Evolutionary conservation across 2,797 vertebrate genomes (phyloP).

Genomic region (Trematomus bernacchii): DNA sequence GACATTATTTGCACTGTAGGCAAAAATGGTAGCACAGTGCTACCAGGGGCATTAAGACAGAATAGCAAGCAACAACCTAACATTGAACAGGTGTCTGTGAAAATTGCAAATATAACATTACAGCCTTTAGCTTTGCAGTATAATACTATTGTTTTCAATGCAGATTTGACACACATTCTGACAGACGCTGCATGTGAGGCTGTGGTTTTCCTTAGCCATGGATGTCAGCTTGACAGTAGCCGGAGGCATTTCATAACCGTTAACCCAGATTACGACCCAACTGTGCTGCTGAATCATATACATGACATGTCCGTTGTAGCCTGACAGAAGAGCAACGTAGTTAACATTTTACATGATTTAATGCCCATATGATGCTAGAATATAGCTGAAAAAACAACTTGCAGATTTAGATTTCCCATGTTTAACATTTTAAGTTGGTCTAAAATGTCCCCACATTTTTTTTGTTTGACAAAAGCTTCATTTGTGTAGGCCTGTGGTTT

Average conservation of each 20-base stretch:
- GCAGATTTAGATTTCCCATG: too few relatives aligned
- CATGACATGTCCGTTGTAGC: background rate
- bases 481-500: background rate
- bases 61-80: too few relatives aligned
- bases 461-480: background rate
- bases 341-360: too few relatives aligned
- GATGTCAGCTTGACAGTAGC: background rate
- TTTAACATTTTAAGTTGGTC: background rate
- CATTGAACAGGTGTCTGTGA: too few relatives aligned
- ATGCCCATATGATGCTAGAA: background rate
- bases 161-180: background rate
- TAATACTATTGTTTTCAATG: background rate
- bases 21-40: too few relatives aligned
- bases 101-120: background rate
- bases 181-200: background rate
- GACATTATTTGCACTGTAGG: background rate
- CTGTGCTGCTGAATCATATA: background rate
- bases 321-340: background rate
- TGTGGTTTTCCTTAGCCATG: background rate
- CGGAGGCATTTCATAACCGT: slow-evolving; percentile 3
- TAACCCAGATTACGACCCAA: slow-evolving; percentile 18
- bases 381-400: background rate
- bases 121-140: background rate
- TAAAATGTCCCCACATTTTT: background rate
- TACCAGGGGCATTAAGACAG: background rate